Percentiles rank a stretch among this genome's conserved stretches.
phyloP scores from a whole-genome alignment of 2,797 vertebrate genomes.

The Neostethus bicornis region DNA sequence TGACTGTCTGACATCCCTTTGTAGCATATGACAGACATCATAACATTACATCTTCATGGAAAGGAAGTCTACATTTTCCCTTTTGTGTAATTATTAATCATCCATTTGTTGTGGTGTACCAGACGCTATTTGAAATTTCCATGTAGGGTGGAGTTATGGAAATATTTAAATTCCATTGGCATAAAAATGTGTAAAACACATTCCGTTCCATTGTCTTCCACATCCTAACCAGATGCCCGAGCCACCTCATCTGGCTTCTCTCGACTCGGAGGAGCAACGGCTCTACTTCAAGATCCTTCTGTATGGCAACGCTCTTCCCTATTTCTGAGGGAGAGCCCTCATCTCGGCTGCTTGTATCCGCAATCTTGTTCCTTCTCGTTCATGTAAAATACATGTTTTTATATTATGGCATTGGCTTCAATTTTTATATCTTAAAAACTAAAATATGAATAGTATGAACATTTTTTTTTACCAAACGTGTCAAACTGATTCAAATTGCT shows the following conservation, averaged over 20 bases:
- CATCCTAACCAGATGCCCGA: no score
- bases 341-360: no score
- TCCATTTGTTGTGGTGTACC: not conserved
- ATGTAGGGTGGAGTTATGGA: not conserved
- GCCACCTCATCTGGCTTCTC: no score
- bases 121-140: not conserved
- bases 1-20: conserved; percentile 25
- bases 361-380: no score
- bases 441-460: not conserved
- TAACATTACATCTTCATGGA: not conserved
- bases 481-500: no score
- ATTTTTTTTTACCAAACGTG: not conserved
- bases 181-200: not conserved
- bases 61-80: not conserved
- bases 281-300: no score
- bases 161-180: not conserved
- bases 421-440: not conserved
- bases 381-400: no score
- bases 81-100: not conserved
- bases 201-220: no score
- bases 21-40: conserved; percentile 9
- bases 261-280: no score
- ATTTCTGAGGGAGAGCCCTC: no score
- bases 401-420: not conserved
- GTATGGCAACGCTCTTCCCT: no score